Base-by-base conservation (phyloP, 2,797 vertebrate species). In the Thaleichthys pacificus region DNA sequence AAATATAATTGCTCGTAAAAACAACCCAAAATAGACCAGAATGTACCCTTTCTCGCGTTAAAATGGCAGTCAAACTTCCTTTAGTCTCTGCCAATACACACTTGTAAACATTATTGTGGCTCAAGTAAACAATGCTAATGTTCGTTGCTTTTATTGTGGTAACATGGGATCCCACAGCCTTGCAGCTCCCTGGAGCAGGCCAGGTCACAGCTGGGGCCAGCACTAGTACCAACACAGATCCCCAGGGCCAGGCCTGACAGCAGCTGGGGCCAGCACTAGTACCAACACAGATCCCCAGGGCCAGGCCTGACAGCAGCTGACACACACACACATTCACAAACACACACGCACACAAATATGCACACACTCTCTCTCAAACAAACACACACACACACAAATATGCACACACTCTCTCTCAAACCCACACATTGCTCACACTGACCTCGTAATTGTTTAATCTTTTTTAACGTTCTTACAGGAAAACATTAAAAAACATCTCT, bases 121-220 rank as follows among this genome's bases (percentile, higher is more conserved):
- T 70, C 75, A 35, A 69, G 69, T 28, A 80, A 60, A 64, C 61
- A 72, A 72, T 67, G 15, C 9, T 17, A 35, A 63, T 24, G 22
- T 28, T 73, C 51, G 58, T 47, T 42, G 62, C 68, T 72, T 58
- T 14, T 62, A 51, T 26, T 60, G 21, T 30, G 21, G 61, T 66
- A 72, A 60, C 35, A 38, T 66, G 66, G 61, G 60, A 77, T 61
- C 51, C 15, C 60, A 63, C 71, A 22, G 24, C 68, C 49, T 47
- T 71, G 35, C 57, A 67, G n/a, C 15, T 76, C 74, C 74, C 21
- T 56, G 51, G 3, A 8, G 51, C 77, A 73, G 61, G 61, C 17
- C 26, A 64, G 77, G 75, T 79, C 79, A 78, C 77, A 77, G 72
- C 83, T 78, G 75, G 60, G 74, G n/a, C n/a, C n/a, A 78, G 60